A percentile compares a stretch with the other conserved stretches of the same genome.
phyloP scores from a whole-genome alignment of 2,888 invertebrate species.

The Rugalucina vietnamica region DNA sequence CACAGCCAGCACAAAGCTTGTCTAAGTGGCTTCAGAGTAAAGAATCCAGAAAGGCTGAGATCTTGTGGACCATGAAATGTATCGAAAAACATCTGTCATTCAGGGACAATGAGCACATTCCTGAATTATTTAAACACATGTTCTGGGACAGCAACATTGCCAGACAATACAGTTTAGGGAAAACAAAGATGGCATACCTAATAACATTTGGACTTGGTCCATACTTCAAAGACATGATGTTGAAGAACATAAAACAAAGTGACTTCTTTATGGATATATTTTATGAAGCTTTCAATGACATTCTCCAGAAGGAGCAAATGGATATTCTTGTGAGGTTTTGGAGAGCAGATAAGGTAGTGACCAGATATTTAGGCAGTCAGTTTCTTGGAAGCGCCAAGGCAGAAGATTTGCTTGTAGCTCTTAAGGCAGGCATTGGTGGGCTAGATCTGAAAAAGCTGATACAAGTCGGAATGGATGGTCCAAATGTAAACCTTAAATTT shows the following conservation, averaged over 20 bases:
- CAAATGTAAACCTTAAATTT: conserved; percentile 35
- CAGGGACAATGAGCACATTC: conserved; percentile 30
- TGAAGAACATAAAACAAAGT: conserved; percentile 8
- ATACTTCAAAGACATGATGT: conserved; percentile 44
- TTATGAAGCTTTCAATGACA: conserved; percentile 63
- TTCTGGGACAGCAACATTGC: conserved; percentile 57
- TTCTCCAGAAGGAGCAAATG: conserved; percentile 66
- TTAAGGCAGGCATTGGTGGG: conserved; percentile 48
- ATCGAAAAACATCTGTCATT: conserved; percentile 42
- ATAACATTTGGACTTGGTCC: conserved; percentile 52
- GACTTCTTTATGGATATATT: conserved; percentile 47
- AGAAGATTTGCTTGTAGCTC: conserved; percentile 58
- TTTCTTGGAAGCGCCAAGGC: conserved; percentile 59
- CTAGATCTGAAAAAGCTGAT: conserved; percentile 15
- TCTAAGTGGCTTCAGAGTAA: conserved; percentile 18
- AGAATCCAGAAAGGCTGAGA: conserved; percentile 52
- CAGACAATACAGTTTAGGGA: conserved; percentile 25
- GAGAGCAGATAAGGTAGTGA: conserved; percentile 63
- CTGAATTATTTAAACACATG: conserved; percentile 53
- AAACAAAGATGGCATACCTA: conserved; percentile 45
- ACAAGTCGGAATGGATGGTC: conserved; percentile 44
- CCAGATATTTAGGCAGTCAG: conserved; percentile 68
- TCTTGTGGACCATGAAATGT: conserved; percentile 54
- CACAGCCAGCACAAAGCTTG: not conserved
- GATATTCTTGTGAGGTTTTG: conserved; percentile 70